These are phyloP conservation scores for Eilema depressum DNA, from an alignment of 2,888 invertebrate genomes.

Conservation along the genomic window DNA sequence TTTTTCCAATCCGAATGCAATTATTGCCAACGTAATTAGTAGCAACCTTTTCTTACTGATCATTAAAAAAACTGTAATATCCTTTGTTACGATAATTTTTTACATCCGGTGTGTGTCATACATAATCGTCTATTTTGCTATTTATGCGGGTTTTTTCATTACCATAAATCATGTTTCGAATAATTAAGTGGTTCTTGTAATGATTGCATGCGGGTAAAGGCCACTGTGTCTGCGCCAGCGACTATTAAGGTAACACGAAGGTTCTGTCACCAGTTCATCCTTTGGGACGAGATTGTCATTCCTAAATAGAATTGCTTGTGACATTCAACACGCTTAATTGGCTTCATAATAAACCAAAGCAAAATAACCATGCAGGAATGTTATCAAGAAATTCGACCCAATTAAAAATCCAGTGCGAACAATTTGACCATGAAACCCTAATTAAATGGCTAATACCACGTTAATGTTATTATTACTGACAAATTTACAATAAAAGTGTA, in stretches of 20 bases:
- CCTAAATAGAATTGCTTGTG: slow-evolving; percentile 32
- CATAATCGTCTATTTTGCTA: slow-evolving; percentile 40
- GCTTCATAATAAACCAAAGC: slow-evolving; percentile 20
- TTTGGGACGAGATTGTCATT: slow-evolving; percentile 55
- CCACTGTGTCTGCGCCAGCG: slow-evolving; percentile 50
- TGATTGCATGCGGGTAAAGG: slow-evolving; percentile 61
- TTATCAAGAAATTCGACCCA: slow-evolving; percentile 34
- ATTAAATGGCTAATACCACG: slow-evolving; percentile 27
- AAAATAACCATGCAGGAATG: slow-evolving; percentile 24
- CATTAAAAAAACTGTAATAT: slow-evolving; percentile 43
- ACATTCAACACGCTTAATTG: slow-evolving; percentile 23
- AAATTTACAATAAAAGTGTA: slow-evolving; percentile 42
- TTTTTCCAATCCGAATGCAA: slow-evolving; percentile 60
- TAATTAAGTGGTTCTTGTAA: slow-evolving; percentile 55
- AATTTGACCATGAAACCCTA: slow-evolving; percentile 37
- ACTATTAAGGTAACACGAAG: slow-evolving; percentile 63
- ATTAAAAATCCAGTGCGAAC: slow-evolving; percentile 37
- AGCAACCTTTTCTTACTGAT: slow-evolving; percentile 39
- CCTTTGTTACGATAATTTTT: slow-evolving; percentile 47
- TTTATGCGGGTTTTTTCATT: slow-evolving; percentile 45
- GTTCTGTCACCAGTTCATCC: slow-evolving; percentile 57
- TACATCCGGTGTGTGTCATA: slow-evolving; percentile 43
- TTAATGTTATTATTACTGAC: slow-evolving; percentile 31
- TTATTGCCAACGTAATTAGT: slow-evolving; percentile 23
- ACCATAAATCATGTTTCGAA: slow-evolving; percentile 49